Evolutionary conservation across 2,113 vertebrate species (phyloP), one percentile per base, ranked within the genome.

Genomic region (Triplophysa tibetana): DNA sequence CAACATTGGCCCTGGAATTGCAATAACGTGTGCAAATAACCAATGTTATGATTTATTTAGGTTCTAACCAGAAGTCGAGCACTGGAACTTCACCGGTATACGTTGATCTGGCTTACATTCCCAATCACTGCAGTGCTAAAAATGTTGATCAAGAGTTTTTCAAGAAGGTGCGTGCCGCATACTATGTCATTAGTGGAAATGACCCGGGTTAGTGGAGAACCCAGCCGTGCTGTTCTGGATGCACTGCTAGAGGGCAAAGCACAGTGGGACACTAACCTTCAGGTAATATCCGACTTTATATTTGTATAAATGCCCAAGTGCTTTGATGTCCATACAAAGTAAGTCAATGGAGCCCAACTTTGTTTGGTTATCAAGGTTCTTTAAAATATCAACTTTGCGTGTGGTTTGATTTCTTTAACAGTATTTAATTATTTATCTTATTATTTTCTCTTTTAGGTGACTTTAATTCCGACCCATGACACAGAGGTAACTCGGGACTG

Each of bases 121-220:
- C 98, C 75, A 99, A 99, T 88, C 98, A 99, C 43, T 98, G 98
- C 92, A 99, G 96, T 58, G 96, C 94, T 64, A 99, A 99, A 92
- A 99, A 97, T 56, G 95, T 96, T 1, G 98, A 98, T 79, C 94
- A 94, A 8, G 98, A 99, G 81, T 99, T 99, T 92, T 99, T 99
- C 89, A 97, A 93, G 86, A 90, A 96, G 19, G 93, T 99, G 52
- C 94, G 98, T 50, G 96, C 97, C 0, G 88, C 96, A 0, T 99
- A 99, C 33, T 99, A 99, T 0, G 98, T 99, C 33, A 94, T 98
- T 84, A 99, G 96, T 77, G 98, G 98, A 50, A 98, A 99, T 1
- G 98, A 99, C 52, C 92, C 95, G 0, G 88, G 92, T 81, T n/a
- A 96, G 96, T 0, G 97, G 96, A 6, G 97, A 99, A 77, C 98